phyloP scores from a whole-genome alignment of 2,797 vertebrate species.

The Hephaestus fuliginosus region DNA sequence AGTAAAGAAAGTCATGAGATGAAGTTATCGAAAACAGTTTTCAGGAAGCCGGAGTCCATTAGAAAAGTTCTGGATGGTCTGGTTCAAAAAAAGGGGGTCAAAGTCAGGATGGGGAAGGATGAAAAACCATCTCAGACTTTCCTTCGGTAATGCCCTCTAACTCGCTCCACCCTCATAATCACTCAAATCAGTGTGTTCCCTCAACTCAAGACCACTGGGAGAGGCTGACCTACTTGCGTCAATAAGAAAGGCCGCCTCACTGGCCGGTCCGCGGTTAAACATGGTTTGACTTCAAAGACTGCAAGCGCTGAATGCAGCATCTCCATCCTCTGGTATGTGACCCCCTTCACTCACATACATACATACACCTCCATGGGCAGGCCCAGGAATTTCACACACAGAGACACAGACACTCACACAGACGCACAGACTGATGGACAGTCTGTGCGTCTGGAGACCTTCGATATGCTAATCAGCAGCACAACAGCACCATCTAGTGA shows the following conservation, averaged over 20 bases:
- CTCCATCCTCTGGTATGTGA: conserved; percentile 23
- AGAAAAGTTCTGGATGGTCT: neutral
- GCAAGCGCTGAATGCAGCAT: neutral
- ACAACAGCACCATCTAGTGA: conserved; percentile 67
- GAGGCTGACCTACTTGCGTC: conserved; percentile 13
- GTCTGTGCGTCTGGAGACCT: neutral
- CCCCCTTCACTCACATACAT: neutral
- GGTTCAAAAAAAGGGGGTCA: neutral
- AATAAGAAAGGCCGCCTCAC: neutral
- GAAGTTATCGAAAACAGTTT: neutral
- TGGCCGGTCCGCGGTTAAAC: neutral
- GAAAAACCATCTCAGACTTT: neutral
- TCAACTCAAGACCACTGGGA: neutral
- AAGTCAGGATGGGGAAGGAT: neutral
- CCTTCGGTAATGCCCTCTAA: neutral
- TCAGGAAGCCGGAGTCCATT: neutral
- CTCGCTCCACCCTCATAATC: neutral
- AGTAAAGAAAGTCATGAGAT: neutral
- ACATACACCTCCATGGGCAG: conserved; percentile 10
- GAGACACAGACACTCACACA: neutral
- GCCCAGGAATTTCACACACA: conserved; percentile 6
- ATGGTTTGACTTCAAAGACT: conserved; percentile 6
- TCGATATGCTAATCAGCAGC: neutral
- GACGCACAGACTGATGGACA: neutral
- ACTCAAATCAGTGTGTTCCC: neutral